A percentile compares a stretch with the other conserved stretches of the same genome.
phyloP scores from a whole-genome alignment of 1,140 invertebrate genomes.

The Adelges cooleyi region DNA sequence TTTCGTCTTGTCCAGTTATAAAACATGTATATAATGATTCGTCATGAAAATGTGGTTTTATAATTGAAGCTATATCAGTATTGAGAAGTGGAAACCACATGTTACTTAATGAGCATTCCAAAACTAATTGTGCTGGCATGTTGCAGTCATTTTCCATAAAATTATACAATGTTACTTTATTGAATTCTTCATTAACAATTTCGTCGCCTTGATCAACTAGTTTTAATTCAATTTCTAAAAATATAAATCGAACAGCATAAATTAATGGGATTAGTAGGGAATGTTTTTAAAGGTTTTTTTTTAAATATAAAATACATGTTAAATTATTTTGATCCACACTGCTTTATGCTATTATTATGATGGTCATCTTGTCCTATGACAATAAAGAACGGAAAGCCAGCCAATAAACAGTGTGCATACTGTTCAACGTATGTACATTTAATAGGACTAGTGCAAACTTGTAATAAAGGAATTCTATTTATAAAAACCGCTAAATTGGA shows the following conservation, averaged over 20 bases:
- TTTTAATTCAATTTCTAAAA: slow-evolving; percentile 8
- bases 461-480: too few species aligned
- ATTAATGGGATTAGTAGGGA: not conserved
- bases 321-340: too few species aligned
- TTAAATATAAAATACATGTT: too few species aligned
- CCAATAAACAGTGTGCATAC: too few species aligned
- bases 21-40: not conserved
- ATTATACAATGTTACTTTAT: slow-evolving; percentile 12
- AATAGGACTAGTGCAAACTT: too few species aligned
- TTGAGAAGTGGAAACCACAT: slow-evolving; percentile 17
- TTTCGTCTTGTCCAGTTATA: not conserved
- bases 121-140: not conserved
- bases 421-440: too few species aligned
- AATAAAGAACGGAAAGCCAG: too few species aligned
- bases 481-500: too few species aligned
- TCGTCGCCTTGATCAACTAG: slow-evolving; percentile 8
- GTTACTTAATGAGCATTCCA: slow-evolving; percentile 5
- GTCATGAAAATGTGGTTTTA: slow-evolving; percentile 3
- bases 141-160: slow-evolving; percentile 12
- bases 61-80: not conserved
- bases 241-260: not conserved
- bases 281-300: too few species aligned
- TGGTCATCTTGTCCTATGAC: too few species aligned
- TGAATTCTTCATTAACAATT: not conserved
- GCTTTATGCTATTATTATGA: too few species aligned